Conservation (phyloP, 2,888 invertebrate genomes). For the Trachelus iudaicus region DNA sequence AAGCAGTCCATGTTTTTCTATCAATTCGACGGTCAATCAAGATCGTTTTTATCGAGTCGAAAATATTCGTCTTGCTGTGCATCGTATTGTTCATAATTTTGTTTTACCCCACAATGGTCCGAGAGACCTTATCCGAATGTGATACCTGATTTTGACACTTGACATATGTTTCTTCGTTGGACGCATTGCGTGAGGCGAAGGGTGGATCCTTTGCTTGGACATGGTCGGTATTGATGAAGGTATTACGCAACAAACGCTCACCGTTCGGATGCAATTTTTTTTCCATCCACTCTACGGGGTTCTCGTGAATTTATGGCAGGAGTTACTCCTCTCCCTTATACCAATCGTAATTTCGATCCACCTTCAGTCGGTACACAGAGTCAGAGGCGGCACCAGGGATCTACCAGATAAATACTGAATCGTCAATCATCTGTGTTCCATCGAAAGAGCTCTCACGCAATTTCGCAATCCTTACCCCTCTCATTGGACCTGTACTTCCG, state of each 20-base stretch:
- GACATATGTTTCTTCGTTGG: background rate
- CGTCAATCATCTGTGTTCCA: background rate
- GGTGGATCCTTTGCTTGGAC: constrained; percentile 21
- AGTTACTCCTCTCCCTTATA: background rate
- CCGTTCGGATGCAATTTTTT: constrained; percentile 14
- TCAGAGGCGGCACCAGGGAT: background rate
- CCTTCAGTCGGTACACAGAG: background rate
- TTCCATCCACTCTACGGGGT: background rate
- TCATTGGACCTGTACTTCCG: background rate
- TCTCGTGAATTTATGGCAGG: background rate
- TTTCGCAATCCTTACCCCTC: background rate
- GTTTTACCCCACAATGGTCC: constrained; percentile 38
- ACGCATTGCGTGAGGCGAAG: constrained; percentile 13
- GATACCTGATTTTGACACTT: background rate
- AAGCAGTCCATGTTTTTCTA: background rate
- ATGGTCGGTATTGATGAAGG: constrained; percentile 12
- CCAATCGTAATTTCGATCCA: background rate
- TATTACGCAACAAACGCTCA: constrained; percentile 11
- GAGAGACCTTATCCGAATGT: background rate
- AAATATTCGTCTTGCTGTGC: background rate
- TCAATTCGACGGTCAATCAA: background rate
- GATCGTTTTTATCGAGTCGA: background rate
- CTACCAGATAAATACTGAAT: background rate
- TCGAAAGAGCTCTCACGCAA: background rate
- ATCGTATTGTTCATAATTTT: background rate